Conservation (phyloP, 2,888 invertebrate genomes). For the Syrista parreyssii region DNA sequence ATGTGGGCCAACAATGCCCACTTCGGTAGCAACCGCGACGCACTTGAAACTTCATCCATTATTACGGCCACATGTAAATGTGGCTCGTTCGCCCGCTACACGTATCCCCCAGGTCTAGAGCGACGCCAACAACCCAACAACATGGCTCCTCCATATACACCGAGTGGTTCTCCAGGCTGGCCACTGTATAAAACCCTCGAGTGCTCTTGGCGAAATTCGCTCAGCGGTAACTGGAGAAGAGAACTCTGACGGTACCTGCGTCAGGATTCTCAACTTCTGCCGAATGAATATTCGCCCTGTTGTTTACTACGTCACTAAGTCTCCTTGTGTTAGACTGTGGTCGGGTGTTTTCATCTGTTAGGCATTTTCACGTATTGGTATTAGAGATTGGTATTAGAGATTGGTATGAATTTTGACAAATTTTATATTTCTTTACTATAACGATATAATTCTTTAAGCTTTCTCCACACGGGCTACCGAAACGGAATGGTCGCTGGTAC, state of each 20-base stretch:
- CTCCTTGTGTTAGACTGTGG: too few species aligned
- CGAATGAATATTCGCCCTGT: not conserved
- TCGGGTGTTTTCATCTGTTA: not conserved
- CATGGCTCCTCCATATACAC: conserved; percentile 23
- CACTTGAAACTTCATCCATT: conserved; percentile 61
- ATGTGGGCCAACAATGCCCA: conserved; percentile 66
- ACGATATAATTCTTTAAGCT: not conserved
- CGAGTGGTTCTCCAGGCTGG: conserved; percentile 54
- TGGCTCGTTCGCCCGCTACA: conserved; percentile 26
- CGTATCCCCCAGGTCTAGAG: conserved; percentile 9
- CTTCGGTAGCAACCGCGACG: conserved; percentile 58
- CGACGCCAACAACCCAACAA: conserved; percentile 30
- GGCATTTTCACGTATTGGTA: too few species aligned
- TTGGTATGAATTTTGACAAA: not conserved
- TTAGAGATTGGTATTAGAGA: too few species aligned
- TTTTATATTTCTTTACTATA: not conserved
- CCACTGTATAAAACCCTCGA: conserved; percentile 54
- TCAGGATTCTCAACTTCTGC: conserved; percentile 7
- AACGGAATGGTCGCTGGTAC: conserved; percentile 51
- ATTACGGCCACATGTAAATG: conserved; percentile 57
- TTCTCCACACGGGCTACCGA: conserved; percentile 28
- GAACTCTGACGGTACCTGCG: conserved; percentile 41
- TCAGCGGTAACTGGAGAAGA: conserved; percentile 44
- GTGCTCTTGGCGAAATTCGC: conserved; percentile 59
- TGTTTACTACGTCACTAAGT: not conserved